These are phyloP conservation scores for Ecdyonurus torrentis DNA, from an alignment of 2,888 invertebrate genomes.

Conservation along the genomic window DNA sequence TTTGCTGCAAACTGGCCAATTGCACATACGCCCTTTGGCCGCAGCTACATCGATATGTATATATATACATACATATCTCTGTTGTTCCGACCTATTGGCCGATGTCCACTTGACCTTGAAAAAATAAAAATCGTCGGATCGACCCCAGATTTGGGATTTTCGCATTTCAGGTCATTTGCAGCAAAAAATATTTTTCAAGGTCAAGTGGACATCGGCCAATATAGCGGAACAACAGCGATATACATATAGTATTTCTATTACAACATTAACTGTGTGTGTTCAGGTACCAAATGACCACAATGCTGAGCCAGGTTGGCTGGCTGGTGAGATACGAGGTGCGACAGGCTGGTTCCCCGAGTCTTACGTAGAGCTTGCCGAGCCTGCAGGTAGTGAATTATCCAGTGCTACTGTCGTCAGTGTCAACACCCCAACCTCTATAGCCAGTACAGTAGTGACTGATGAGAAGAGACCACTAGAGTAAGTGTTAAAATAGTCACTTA, in stretches of 20 bases:
- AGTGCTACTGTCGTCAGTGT: conserved; percentile 19
- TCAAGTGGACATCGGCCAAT: too few relatives aligned
- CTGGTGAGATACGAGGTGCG: conserved; percentile 77
- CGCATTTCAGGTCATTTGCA: too few relatives aligned
- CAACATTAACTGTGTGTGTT: conserved; percentile 1
- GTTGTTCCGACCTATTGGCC: too few relatives aligned
- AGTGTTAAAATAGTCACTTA: too few relatives aligned
- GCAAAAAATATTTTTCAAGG: too few relatives aligned
- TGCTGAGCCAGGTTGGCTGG: conserved; percentile 95
- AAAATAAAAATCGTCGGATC: too few relatives aligned
- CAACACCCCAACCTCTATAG: conserved; percentile 18
- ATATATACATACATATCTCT: not conserved
- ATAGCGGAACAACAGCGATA: too few relatives aligned
- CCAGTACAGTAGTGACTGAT: conserved; percentile 27
- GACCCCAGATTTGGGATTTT: too few relatives aligned
- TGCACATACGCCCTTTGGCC: too few relatives aligned
- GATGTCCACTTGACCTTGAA: too few relatives aligned
- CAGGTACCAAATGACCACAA: conserved; percentile 57
- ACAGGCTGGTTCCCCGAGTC: conserved; percentile 96
- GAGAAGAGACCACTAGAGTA: conserved; percentile 34
- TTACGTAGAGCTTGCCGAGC: conserved; percentile 65
- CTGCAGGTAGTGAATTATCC: conserved; percentile 20
- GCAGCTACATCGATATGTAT: too few relatives aligned
- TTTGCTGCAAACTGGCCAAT: too few relatives aligned
- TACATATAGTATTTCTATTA: not conserved